These are phyloP conservation scores for Amphibalanus amphitrite DNA, from an alignment of 1,140 invertebrate genomes.

Conservation along the genomic window DNA sequence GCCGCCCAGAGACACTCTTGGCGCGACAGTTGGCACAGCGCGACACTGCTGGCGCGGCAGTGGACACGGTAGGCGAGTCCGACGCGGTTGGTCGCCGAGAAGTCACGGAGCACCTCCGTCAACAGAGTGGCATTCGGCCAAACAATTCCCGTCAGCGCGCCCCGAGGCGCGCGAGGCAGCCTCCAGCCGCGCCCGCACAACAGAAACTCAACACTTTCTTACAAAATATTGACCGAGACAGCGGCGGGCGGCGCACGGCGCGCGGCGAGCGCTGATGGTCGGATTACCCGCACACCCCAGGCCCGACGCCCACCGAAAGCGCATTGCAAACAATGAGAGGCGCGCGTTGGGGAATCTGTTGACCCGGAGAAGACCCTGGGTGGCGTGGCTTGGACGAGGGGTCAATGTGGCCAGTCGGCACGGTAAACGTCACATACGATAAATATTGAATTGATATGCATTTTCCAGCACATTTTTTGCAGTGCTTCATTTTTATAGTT, in stretches of 20 bases:
- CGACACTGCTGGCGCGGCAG: not conserved
- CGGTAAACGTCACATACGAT: too few species aligned
- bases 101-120: not conserved
- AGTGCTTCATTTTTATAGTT: too few species aligned
- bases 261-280: too few species aligned
- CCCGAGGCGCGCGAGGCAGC: too few species aligned
- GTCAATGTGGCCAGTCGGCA: too few species aligned
- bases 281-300: not conserved
- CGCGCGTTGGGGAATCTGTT: too few species aligned
- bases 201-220: slow-evolving; percentile 1
- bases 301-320: not conserved
- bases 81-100: not conserved
- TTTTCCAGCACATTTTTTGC: too few species aligned
- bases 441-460: too few species aligned
- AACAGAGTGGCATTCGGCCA: not conserved
- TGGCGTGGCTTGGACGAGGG: too few species aligned
- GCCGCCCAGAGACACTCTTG: not conserved
- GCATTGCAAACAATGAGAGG: not conserved
- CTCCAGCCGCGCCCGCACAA: not conserved
- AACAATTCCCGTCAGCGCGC: not conserved
- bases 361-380: too few species aligned
- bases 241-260: too few species aligned
- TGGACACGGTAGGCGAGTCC: not conserved
- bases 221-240: not conserved
- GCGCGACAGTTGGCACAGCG: not conserved